Evolutionary conservation across 2,113 vertebrate species (phyloP), one percentile per base, ranked within the genome.

Genomic region (Hydrolagus affinis): DNA sequence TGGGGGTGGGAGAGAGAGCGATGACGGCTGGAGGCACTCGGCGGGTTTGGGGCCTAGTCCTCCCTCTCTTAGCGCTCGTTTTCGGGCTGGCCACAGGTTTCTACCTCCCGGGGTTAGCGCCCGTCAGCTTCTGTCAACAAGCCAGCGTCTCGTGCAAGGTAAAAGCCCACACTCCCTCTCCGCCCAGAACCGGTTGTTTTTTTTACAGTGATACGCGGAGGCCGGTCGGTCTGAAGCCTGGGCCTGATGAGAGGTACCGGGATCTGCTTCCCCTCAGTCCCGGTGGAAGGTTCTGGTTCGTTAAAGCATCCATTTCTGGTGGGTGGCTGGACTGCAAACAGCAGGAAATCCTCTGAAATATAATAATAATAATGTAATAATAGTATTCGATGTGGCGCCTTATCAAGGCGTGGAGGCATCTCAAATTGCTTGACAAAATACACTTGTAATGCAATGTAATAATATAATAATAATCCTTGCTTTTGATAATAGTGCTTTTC

Each of bases 1-100:
- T n/a, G n/a, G n/a, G n/a, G n/a, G n/a, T n/a, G n/a, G n/a, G n/a
- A n/a, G n/a, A n/a, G n/a, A n/a, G n/a, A 74, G 56, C 86, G 83
- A 78, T 86, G 88, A 86, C 87, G 85, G 64, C 60, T 25, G 85
- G 70, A 86, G 88, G 44, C 88, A 89, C 87, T 70, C 68, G 68
- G 12, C 0, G 6, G 60, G n/a, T n/a, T n/a, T n/a, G n/a, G n/a
- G n/a, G 21, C 1, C 44, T 88, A 19, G 23, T 44, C 17, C 32
- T 3, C 28, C 7, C 21, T 8, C 23, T 68, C 25, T 66, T 85
- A 19, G 64, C 8, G 2, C 14, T 57, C 9, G 70, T 71, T 17
- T 23, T 71, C 17, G 70, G 17, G 70, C 70, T 71, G 70, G 2
- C 56, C 32, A 8, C 21, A 8, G 85, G 71, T 19, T 85, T 85